Evolutionary conservation across 2,797 vertebrate species (phyloP).

Genomic region (Dermochelys coriacea): DNA sequence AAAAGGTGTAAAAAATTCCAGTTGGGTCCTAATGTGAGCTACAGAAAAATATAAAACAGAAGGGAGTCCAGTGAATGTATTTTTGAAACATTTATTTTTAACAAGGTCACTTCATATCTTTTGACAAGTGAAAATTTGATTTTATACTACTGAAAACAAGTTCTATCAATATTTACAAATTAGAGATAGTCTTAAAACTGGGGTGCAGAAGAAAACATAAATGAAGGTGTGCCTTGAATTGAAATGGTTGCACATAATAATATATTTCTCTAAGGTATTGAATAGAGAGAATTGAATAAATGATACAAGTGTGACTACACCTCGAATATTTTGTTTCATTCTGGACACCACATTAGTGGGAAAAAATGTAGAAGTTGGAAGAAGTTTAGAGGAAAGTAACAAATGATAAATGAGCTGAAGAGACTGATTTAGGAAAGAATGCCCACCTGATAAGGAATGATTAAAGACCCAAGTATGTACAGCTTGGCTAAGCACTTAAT

Average conservation of each 20-base stretch:
- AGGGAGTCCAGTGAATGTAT: no score
- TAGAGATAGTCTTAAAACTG: background rate
- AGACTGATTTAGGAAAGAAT: background rate
- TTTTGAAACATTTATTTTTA: background rate
- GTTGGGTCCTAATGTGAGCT: background rate
- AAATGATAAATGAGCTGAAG: background rate
- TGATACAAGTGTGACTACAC: background rate
- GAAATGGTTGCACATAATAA: background rate
- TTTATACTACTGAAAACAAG: background rate
- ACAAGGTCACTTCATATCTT: background rate
- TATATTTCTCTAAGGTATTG: background rate
- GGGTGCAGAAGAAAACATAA: background rate
- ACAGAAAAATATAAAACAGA: background rate
- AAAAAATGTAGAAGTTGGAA: no score
- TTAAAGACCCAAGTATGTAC: background rate
- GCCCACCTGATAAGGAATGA: background rate
- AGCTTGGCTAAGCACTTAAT: background rate
- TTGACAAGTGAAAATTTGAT: conserved; percentile 11
- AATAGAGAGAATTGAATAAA: background rate
- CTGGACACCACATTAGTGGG: no score
- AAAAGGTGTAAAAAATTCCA: background rate
- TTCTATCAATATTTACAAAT: background rate
- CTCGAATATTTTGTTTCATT: background rate
- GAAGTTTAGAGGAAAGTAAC: no score
- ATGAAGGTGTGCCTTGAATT: background rate